Conservation (phyloP, 2,797 vertebrate genomes). For the Okamejei kenojei region DNA sequence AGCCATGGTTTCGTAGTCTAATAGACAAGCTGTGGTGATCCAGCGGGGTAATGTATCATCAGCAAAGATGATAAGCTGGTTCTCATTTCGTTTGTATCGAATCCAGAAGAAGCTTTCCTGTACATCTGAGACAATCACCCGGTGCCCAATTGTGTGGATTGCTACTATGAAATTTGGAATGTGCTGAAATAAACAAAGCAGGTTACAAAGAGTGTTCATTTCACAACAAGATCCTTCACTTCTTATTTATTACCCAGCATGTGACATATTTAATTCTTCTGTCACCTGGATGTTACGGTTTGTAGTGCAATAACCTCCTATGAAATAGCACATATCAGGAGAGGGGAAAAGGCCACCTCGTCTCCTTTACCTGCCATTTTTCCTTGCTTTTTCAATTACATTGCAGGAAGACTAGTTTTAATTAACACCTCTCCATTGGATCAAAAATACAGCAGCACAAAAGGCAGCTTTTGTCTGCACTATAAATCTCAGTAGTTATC, state of each 20-base stretch:
- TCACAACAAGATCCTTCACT: background rate
- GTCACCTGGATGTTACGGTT: background rate
- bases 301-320: background rate
- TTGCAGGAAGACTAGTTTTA: background rate
- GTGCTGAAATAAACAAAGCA: slow-evolving; percentile 60
- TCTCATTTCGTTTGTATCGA: slow-evolving; percentile 90
- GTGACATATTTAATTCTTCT: background rate
- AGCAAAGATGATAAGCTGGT: slow-evolving; percentile 96
- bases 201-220: background rate
- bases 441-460: background rate
- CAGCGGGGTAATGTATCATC: slow-evolving; percentile 95
- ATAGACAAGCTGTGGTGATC: slow-evolving; percentile 88
- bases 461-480: background rate
- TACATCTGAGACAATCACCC: slow-evolving; percentile 85
- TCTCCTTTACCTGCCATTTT: background rate
- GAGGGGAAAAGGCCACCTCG: background rate
- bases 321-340: background rate
- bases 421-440: background rate
- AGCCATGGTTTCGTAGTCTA: slow-evolving; percentile 95
- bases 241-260: background rate
- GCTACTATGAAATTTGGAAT: slow-evolving; percentile 89
- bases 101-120: slow-evolving; percentile 98
- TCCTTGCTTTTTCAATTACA: background rate
- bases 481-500: too few relatives aligned
- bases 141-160: slow-evolving; percentile 88